phyloP scores from a whole-genome alignment of 2,888 invertebrate species.

The Eupithecia centaureata region DNA sequence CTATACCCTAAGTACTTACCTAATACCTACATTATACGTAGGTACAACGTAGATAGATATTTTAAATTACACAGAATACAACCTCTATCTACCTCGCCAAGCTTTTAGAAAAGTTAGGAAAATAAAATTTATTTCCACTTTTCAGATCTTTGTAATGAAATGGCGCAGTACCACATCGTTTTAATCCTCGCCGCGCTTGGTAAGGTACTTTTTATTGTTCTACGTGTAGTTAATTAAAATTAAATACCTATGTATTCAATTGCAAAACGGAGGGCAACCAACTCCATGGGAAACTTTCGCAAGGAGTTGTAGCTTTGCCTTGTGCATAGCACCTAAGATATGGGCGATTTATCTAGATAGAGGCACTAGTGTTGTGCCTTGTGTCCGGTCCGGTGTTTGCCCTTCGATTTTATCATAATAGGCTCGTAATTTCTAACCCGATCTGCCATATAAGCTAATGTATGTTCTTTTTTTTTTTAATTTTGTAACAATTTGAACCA shows the following conservation, averaged over 20 bases:
- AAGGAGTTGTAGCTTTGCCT: slow-evolving; percentile 14
- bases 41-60: no score
- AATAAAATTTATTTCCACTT: slow-evolving; percentile 48
- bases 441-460: no score
- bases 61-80: no score
- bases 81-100: no score
- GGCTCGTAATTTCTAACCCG: slow-evolving; percentile 9
- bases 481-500: not conserved
- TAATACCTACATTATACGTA: no score
- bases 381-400: slow-evolving; percentile 7
- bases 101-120: no score
- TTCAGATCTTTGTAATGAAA: slow-evolving; percentile 60
- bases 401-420: slow-evolving; percentile 18
- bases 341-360: not conserved
- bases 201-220: slow-evolving; percentile 50
- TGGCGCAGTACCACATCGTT: slow-evolving; percentile 67
- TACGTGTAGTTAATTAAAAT: not conserved
- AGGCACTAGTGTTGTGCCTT: slow-evolving; percentile 14
- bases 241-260: slow-evolving; percentile 18
- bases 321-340: not conserved
- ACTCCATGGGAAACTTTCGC: slow-evolving; percentile 41
- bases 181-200: slow-evolving; percentile 65
- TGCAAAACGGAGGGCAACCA: slow-evolving; percentile 23
- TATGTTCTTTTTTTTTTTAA: no score
- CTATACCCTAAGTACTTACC: no score